Base-by-base conservation (phyloP, 2,888 invertebrate genomes). In the Agonum fuliginosum region DNA sequence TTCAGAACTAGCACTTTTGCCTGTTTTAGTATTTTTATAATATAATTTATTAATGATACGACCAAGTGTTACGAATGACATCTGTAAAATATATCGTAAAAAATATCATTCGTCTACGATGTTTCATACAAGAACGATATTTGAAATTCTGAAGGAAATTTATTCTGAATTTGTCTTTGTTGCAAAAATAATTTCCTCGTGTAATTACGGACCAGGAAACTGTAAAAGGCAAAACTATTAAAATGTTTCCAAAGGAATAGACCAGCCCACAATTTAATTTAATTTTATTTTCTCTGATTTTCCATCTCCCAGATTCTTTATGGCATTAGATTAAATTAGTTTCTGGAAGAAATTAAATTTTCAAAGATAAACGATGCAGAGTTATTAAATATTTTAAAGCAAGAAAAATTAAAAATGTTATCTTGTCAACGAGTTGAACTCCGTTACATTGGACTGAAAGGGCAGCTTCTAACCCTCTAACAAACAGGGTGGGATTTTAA, bases 331-430 rank as follows among this genome's bases (percentile, higher is more conserved):
- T 54, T 22, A 54, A 54, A 24, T 54, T 54, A 54, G 54, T 54
- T 54, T 54, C 54, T 20, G 12, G n/a, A 54, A 54, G 54, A 54
- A 54, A 54, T 54, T 54, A 54, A 54, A 54, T 54, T 37, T 54
- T 54, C 24, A 54, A 54, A 54, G 54, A 54, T 54, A 54, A 54
- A 54, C 54, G 54, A 54, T 24, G 54, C 54, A 24, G 12, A 54
- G 22, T 5, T 54, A 54, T 54, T 54, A 54, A 22, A 54, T 27
- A 54, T 54, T 22, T 24, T 54, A 54, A 54, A 37, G 3, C 37
- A 37, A 54, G 54, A 54, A 54, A 54, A 54, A 54, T 24, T 48
- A 2, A 54, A 54, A 54, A 24, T 54, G 12, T 54, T 54, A 54
- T 54, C 54, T 54, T 54, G 24, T 27, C 54, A 54, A 54, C 54